These are phyloP conservation scores for Mus caroli DNA, from an alignment of 2,797 vertebrate genomes.

Conservation along the genomic window DNA sequence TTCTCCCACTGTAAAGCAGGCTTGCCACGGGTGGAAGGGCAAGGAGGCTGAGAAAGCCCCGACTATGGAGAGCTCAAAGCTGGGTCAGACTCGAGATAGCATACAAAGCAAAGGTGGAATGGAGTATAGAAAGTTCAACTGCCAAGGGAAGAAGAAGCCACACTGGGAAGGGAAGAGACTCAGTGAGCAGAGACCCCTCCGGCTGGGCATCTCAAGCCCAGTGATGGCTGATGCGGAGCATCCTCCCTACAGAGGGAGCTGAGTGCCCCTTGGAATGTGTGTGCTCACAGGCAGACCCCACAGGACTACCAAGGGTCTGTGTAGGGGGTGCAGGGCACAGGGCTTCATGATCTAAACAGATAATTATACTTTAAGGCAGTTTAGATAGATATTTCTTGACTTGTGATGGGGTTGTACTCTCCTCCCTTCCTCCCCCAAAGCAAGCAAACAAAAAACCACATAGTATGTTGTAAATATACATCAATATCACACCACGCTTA, in stretches of 20 bases:
- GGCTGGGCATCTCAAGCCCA: too few species aligned
- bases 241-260: neutral
- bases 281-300: neutral
- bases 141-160: neutral
- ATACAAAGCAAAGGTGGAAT: too few species aligned
- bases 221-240: rapidly evolving
- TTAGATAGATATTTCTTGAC: neutral
- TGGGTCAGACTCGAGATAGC: neutral
- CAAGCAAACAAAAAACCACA: neutral
- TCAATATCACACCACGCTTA: neutral
- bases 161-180: neutral
- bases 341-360: neutral
- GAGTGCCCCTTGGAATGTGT: rapidly evolving
- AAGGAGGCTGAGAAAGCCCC: neutral
- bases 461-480: neutral
- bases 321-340: rapidly evolving
- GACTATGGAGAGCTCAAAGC: rapidly evolving
- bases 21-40: neutral
- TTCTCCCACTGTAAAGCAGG: neutral
- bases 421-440: neutral
- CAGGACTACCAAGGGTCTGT: rapidly evolving
- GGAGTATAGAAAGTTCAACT: rapidly evolving
- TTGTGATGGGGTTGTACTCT: neutral
- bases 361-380: neutral
- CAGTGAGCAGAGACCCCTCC: neutral